Evolutionary conservation across 2,888 invertebrate genomes (phyloP).

Genomic region (Spilarctia lutea): DNA sequence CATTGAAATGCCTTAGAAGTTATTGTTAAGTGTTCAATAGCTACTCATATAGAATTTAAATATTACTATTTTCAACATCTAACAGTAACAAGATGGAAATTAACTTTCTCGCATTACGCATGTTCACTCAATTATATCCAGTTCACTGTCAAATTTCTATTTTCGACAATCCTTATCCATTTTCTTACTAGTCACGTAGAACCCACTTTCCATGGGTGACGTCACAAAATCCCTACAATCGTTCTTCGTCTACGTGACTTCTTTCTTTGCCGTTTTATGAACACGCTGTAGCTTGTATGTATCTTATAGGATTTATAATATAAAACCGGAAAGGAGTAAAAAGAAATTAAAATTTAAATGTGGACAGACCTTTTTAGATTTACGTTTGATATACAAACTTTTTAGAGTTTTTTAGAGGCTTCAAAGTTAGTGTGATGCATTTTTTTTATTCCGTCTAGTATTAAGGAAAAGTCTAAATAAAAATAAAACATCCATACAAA

Average conservation of each 20-base stretch:
- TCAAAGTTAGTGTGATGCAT: background rate
- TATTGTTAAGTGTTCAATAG: no score
- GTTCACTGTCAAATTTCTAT: constrained; percentile 28
- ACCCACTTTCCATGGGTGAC: constrained; percentile 31
- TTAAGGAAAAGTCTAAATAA: background rate
- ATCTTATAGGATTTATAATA: constrained; percentile 1
- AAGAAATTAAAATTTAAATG: background rate
- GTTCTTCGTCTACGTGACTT: constrained; percentile 12
- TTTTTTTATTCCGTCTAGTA: background rate
- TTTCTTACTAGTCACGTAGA: constrained; percentile 46
- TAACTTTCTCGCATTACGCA: constrained; percentile 19
- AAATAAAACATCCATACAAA: no score
- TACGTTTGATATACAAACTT: background rate
- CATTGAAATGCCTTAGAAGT: no score
- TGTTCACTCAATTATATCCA: constrained; percentile 20
- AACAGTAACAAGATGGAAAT: constrained; percentile 1
- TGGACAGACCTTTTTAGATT: background rate
- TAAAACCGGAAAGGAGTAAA: background rate
- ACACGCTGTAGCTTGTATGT: constrained; percentile 3
- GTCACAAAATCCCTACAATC: constrained; percentile 23
- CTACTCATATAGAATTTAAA: background rate
- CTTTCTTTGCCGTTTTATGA: constrained; percentile 7
- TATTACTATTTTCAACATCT: background rate
- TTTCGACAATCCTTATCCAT: constrained; percentile 26
- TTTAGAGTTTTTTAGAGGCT: background rate